Conservation (phyloP, 2,888 invertebrate species). For the Cyaniris semiargus region DNA sequence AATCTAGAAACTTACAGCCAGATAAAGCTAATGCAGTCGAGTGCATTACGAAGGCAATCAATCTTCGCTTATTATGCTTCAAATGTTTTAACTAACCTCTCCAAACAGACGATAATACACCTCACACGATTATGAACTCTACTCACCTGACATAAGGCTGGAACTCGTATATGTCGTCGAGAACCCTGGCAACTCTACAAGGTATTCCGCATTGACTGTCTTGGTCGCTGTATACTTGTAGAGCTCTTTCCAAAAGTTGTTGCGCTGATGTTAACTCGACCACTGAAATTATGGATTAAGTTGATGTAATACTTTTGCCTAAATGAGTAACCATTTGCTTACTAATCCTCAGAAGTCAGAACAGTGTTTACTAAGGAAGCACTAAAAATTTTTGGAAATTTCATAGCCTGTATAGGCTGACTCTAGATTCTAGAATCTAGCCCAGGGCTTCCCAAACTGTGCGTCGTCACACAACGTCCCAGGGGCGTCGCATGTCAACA, state of each 20-base stretch:
- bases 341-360: too few species aligned
- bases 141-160: slow-evolving; percentile 73
- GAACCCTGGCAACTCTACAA: slow-evolving; percentile 72
- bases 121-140: slow-evolving; percentile 22
- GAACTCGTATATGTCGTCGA: slow-evolving; percentile 74
- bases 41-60: slow-evolving; percentile 6
- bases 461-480: too few species aligned
- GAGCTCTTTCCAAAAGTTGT: slow-evolving; percentile 72
- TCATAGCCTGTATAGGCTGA: too few species aligned
- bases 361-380: too few species aligned
- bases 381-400: too few species aligned
- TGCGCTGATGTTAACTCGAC: slow-evolving; percentile 69
- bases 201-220: slow-evolving; percentile 60
- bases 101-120: slow-evolving; percentile 30
- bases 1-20: background rate
- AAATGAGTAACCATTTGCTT: background rate
- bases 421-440: too few species aligned
- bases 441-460: too few species aligned
- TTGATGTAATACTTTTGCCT: slow-evolving; percentile 24
- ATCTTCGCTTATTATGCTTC: background rate
- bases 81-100: background rate
- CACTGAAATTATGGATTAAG: slow-evolving; percentile 47
- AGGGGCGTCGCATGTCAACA: too few species aligned
- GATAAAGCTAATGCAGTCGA: background rate
- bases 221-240: slow-evolving; percentile 58